Evolutionary conservation across 2,888 invertebrate species (phyloP).

Genomic region (Latheticus oryzae): DNA sequence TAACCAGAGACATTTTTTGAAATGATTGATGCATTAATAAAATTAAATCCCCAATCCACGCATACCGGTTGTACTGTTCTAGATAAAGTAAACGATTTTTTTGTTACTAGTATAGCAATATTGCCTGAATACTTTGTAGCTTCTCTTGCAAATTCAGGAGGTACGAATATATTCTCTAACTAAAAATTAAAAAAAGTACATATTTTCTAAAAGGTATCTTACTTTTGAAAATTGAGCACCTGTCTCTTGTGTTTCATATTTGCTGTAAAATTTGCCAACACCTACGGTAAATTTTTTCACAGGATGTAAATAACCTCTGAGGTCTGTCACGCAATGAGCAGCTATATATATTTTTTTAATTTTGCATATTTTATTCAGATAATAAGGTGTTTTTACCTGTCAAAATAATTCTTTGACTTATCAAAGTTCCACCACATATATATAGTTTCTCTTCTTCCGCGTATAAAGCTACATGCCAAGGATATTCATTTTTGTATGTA

Average conservation of each 20-base stretch:
- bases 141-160: conserved; percentile 5
- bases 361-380: too few species aligned
- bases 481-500: not conserved
- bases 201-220: too few species aligned
- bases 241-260: conserved; percentile 11
- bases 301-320: not conserved
- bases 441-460: conserved; percentile 1
- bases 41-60: conserved; percentile 14
- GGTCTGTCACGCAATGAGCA: conserved; percentile 23
- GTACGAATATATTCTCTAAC: conserved; percentile 13
- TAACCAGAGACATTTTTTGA: conserved; percentile 8
- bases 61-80: conserved; percentile 30
- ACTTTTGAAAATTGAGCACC: conserved; percentile 6
- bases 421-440: conserved; percentile 13
- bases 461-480: not conserved
- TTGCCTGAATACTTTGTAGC: conserved; percentile 3
- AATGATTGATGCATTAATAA: not conserved
- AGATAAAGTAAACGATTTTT: conserved; percentile 13
- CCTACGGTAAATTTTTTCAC: conserved; percentile 18
- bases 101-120: conserved; percentile 29
- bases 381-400: conserved; percentile 27
- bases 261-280: conserved; percentile 24
- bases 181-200: conserved; percentile 5
- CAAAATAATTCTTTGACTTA: conserved; percentile 11
- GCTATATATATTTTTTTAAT: conserved; percentile 17